phyloP scores from a whole-genome alignment of 1,140 invertebrate genomes.

The Cyclargus thomasi region DNA sequence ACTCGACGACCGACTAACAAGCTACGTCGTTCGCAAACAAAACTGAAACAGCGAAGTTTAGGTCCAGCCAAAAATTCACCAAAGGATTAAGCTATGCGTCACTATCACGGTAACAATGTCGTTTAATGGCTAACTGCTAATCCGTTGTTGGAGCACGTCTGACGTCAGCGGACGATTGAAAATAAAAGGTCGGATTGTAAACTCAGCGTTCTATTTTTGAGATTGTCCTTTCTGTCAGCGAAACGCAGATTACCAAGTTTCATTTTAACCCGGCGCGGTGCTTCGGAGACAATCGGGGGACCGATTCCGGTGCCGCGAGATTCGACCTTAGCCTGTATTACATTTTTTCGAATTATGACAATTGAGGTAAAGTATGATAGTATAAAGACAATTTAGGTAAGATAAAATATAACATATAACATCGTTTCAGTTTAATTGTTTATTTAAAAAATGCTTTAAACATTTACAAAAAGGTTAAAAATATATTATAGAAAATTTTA shows the following conservation, averaged over 20 bases:
- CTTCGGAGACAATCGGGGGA: not conserved
- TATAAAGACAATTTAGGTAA: no score
- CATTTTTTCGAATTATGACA: no score
- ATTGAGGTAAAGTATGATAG: no score
- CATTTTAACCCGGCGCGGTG: not conserved
- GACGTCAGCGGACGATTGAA: slow-evolving; percentile 7
- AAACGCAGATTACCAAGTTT: not conserved
- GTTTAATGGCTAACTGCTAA: slow-evolving; percentile 6
- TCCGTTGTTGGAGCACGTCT: slow-evolving; percentile 12
- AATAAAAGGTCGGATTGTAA: slow-evolving; percentile 7
- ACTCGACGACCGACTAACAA: not conserved
- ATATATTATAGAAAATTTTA: no score
- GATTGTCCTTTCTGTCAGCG: slow-evolving; percentile 5
- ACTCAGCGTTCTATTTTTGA: slow-evolving; percentile 14
- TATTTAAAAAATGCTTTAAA: no score
- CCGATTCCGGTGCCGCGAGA: no score
- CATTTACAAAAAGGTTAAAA: no score
- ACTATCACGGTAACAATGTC: slow-evolving; percentile 12
- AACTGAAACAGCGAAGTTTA: not conserved
- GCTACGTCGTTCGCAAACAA: not conserved
- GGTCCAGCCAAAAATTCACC: not conserved
- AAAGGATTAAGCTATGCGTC: slow-evolving; percentile 8
- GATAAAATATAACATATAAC: no score
- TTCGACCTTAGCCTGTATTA: no score
- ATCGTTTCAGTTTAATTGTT: no score